A percentile compares a stretch with the other conserved stretches of the same genome.
phyloP scores from a whole-genome alignment of 2,888 invertebrate genomes.

The Anthrax anthrax region DNA sequence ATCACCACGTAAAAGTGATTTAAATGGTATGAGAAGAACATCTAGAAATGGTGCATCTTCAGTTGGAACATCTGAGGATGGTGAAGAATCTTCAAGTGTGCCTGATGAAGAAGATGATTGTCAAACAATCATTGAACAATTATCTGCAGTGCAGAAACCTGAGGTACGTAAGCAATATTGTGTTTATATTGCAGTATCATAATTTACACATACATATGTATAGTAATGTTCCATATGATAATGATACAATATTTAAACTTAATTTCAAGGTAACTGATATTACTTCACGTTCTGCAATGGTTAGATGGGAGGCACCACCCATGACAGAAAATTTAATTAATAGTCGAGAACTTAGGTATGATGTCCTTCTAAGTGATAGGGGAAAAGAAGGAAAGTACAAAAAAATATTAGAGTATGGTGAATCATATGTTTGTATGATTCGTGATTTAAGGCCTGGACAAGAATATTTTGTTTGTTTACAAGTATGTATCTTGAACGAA shows the following conservation, averaged over 20 bases:
- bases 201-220: too few species aligned
- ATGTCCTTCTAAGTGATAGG: slow-evolving; percentile 64
- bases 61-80: slow-evolving; percentile 64
- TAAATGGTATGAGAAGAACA: slow-evolving; percentile 37
- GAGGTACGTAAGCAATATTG: slow-evolving; percentile 37
- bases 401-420: slow-evolving; percentile 60
- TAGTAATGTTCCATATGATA: too few species aligned
- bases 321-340: slow-evolving; percentile 18
- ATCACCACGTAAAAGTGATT: slow-evolving; percentile 53
- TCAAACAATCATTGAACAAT: slow-evolving; percentile 51
- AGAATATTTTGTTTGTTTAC: slow-evolving; percentile 69
- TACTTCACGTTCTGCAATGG: slow-evolving; percentile 68
- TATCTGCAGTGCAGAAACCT: slow-evolving; percentile 60
- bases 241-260: too few species aligned
- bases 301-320: slow-evolving; percentile 63
- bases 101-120: slow-evolving; percentile 60
- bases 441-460: slow-evolving; percentile 78
- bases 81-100: slow-evolving; percentile 58
- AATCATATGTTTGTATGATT: slow-evolving; percentile 61
- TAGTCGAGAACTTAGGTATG: slow-evolving; percentile 47
- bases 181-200: too few species aligned
- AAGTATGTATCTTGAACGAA: slow-evolving; percentile 39
- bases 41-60: slow-evolving; percentile 36
- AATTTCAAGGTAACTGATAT: slow-evolving; percentile 67
- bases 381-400: slow-evolving; percentile 71